phyloP scores from a whole-genome alignment of 1,140 invertebrate species.

The Patella vulgata region DNA sequence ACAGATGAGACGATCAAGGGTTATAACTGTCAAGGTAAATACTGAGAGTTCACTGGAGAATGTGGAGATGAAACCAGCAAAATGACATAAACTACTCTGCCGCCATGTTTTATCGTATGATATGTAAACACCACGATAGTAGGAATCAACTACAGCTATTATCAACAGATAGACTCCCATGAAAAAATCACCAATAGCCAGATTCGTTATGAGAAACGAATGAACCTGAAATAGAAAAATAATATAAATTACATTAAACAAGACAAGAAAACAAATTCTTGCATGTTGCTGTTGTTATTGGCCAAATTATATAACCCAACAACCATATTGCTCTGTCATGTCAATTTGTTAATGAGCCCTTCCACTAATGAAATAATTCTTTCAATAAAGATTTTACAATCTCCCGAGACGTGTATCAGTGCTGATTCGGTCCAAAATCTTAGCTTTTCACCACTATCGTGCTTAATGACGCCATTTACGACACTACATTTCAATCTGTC shows the following conservation, averaged over 20 bases:
- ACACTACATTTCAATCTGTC: no score
- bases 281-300: no score
- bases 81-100: constrained; percentile 68
- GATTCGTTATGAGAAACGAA: constrained; percentile 74
- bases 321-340: not conserved
- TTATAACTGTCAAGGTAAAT: constrained; percentile 73
- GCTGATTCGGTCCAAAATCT: no score
- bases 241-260: not conserved
- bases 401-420: no score
- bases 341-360: not conserved
- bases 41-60: constrained; percentile 69
- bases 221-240: constrained; percentile 67
- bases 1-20: constrained; percentile 71
- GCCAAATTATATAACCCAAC: no score
- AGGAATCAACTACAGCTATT: constrained; percentile 69
- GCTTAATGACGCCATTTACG: no score
- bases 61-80: constrained; percentile 75
- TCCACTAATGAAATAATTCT: no score
- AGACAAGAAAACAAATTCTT: not conserved
- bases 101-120: constrained; percentile 70
- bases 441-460: no score
- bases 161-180: constrained; percentile 72
- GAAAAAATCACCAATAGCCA: constrained; percentile 72
- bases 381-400: no score
- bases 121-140: constrained; percentile 71